A percentile compares a stretch with the other conserved stretches of the same genome.
phyloP scores from a whole-genome alignment of 2,113 vertebrate genomes.

The Cheirogaleus medius region DNA sequence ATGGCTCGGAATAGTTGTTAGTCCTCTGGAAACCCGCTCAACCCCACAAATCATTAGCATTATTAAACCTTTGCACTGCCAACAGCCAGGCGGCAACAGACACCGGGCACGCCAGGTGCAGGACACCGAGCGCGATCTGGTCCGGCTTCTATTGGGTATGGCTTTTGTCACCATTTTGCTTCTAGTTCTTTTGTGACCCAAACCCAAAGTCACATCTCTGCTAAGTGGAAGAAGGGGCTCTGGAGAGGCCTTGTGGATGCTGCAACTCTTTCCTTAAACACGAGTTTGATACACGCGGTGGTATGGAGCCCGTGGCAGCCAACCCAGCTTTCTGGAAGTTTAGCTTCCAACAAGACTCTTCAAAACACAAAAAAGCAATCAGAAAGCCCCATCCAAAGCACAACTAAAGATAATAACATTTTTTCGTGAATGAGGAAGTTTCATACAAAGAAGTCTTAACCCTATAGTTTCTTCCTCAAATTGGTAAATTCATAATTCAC shows the following conservation, averaged over 20 bases:
- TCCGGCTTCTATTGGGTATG: background rate
- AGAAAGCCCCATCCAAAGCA: background rate
- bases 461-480: background rate
- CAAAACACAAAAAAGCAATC: background rate
- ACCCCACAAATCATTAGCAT: background rate
- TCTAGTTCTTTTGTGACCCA: background rate
- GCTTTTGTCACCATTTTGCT: background rate
- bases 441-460: background rate
- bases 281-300: accelerated
- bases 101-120: accelerated
- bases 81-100: background rate
- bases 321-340: background rate
- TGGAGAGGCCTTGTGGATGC: accelerated
- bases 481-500: background rate
- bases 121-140: accelerated
- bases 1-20: background rate
- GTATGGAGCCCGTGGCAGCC: background rate
- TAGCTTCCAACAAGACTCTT: background rate
- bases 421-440: background rate
- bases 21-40: background rate
- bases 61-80: accelerated
- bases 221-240: background rate
- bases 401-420: background rate
- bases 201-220: background rate
- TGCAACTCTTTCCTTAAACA: background rate